Evolutionary conservation across 1,140 invertebrate species (phyloP).

Genomic region (Tetramorium simillimum): DNA sequence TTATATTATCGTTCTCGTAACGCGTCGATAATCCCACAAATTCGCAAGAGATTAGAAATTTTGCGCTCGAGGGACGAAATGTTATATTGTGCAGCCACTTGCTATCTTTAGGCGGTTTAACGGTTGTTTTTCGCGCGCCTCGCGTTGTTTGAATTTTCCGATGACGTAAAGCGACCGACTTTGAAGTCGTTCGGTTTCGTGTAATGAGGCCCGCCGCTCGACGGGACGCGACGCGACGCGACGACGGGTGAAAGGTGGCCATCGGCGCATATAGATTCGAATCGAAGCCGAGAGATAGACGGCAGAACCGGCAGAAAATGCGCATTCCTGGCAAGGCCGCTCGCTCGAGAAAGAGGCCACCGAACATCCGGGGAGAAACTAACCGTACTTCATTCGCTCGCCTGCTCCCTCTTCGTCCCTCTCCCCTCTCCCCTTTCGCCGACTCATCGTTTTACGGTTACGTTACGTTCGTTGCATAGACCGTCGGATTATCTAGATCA

Average conservation of each 20-base stretch:
- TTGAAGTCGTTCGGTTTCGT: background rate
- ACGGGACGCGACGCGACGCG: conserved; percentile 31
- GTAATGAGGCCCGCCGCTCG: conserved; percentile 23
- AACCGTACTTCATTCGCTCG: conserved; percentile 79
- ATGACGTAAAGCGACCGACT: conserved; percentile 15
- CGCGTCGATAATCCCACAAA: background rate
- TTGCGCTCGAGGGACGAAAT: background rate
- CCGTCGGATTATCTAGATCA: conserved; percentile 21
- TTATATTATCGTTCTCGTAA: background rate
- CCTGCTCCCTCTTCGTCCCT: conserved; percentile 5
- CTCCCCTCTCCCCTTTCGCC: background rate
- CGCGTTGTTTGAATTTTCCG: background rate
- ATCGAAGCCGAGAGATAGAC: conserved; percentile 71
- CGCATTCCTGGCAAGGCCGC: conserved; percentile 83
- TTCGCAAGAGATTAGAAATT: background rate
- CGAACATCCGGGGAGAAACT: conserved; percentile 84
- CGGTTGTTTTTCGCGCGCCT: background rate
- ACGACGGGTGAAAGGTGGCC: conserved; percentile 67
- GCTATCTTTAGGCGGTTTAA: background rate
- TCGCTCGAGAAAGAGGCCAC: conserved; percentile 82
- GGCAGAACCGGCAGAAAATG: conserved; percentile 79
- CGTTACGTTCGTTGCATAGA: conserved; percentile 15
- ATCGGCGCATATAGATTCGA: conserved; percentile 65
- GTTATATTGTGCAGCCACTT: background rate
- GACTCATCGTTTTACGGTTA: conserved; percentile 61